Evolutionary conservation across 2,888 invertebrate genomes (phyloP), one percentile per base, ranked within the genome.

Genomic region (Euplexia lucipara): DNA sequence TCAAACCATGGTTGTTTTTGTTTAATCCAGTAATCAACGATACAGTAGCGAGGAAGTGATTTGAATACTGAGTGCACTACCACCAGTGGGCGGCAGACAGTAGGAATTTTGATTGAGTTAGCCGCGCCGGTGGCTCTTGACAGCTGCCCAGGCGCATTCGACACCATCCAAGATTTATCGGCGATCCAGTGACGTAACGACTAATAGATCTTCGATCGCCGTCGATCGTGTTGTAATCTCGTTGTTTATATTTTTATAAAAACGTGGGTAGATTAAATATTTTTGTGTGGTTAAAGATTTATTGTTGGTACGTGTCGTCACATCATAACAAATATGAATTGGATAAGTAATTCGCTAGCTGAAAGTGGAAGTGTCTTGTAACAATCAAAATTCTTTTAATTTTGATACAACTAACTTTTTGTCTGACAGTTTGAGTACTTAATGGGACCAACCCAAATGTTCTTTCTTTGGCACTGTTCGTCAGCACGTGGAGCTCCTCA

Each of bases 101-200:
- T 45, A 82, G 84, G 88, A 88, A 89, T 90, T 87, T 90, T 88
- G 88, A 91, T 91, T 90, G 83, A 90, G 87, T 87, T 86, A 82
- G 69, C 78, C 71, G 72, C 71, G 51, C 77, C 75, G 68, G 65
- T 77, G 67, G 78, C 67, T 75, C 70, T n/a, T 51, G 73, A 68
- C 70, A 61, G 65, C 60, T 73, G 70, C 74, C 58, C 66, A 42
- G 63, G 57, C 73, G 75, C 83, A 62, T 70, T 77, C 73, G 62
- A 81, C 81, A 71, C 81, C 81, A 68, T 62, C 79, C 54, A 81
- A 68, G 70, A 78, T 78, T 79, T 78, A 79, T 80, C 78, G 75
- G 42, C 56, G 41, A 66, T 71, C 75, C 54, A 73, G 72, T 81
- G 82, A 81, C 82, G 82, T 78, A 81, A 81, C 63, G 49, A 57